A percentile compares a stretch with the other conserved stretches of the same genome.
These are phyloP conservation scores for Pampus argenteus DNA, from an alignment of 2,797 vertebrate genomes.

Conservation along the genomic window DNA sequence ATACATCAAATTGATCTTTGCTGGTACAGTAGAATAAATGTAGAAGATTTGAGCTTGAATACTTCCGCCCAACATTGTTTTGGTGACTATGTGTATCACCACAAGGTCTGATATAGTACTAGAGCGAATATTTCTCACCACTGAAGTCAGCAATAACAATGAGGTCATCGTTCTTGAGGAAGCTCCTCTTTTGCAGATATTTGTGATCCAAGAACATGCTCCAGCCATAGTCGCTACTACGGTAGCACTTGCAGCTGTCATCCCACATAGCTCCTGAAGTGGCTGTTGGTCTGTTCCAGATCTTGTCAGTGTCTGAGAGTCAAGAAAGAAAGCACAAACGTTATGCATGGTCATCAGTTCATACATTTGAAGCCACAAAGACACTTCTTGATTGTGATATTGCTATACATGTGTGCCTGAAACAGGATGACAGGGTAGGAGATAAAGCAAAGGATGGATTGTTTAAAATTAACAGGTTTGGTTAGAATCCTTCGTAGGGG, in stretches of 20 bases:
- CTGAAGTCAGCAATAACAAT: constrained; percentile 89
- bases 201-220: constrained; percentile 85
- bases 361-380: not conserved
- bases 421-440: not conserved
- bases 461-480: not conserved
- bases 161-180: constrained; percentile 90
- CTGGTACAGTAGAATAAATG: not conserved
- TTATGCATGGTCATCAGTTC: not conserved
- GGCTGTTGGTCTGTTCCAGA: constrained; percentile 87
- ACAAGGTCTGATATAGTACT: not conserved
- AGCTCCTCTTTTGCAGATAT: constrained; percentile 83
- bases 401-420: not conserved
- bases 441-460: not conserved
- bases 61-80: not conserved
- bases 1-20: not conserved
- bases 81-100: not conserved
- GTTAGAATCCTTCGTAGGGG: too few species aligned
- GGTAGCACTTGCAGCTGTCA: constrained; percentile 76
- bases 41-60: not conserved
- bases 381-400: too few species aligned
- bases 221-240: constrained; percentile 80
- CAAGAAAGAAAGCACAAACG: not conserved
- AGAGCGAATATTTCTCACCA: constrained; percentile 77
- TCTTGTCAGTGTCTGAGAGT: constrained; percentile 73
- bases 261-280: constrained; percentile 77